Evolutionary conservation across 1,140 invertebrate genomes (phyloP), one percentile per base, ranked within the genome.

Genomic region (Bicyclus anynana): DNA sequence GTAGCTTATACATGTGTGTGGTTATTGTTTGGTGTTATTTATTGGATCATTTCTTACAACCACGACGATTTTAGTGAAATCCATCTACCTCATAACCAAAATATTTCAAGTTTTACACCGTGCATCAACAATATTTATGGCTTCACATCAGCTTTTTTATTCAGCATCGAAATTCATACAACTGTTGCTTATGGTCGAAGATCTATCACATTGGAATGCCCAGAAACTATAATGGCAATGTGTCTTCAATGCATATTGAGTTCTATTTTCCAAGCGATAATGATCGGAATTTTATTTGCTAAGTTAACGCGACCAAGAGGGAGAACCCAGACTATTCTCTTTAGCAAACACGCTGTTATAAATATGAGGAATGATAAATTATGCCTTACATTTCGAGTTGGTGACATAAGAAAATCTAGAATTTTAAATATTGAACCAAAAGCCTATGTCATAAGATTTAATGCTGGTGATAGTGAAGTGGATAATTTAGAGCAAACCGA

Each of bases 221-320:
- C 97, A 0, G 95, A 97, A 74, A 97, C 97, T 0, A 95, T 99
- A 40, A 94, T 97, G 60, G 92, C 98, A 42, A 97, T 99, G 96
- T 99, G 97, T 78, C 89, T 99, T 38, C 98, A 99, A 89, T 98
- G 96, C 59, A 97, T 99, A 60, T 92, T 94, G 29, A 98, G 98
- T 2, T 95, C 97, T 0, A 96, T 98, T 89, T 95, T 97, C 37
- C 92, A 94, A 70, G 93, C 94, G 0, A 93, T 94, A 82, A 92
- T 97, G 80, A 67, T 87, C n/a, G 84, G 84, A 5, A 84, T 83
- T 38, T 94, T 98, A 5, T 98, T 98, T 74, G 96, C 97, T 1
- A 99, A 98, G 84, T 93, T 99, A 89, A 97, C 97, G 10, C 90
- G 98, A 18, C 98, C 98, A 0, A 98, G 98, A 80, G 96, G 97